Evolutionary conservation across 1,140 invertebrate species (phyloP).

Genomic region (Sycobia sp.): DNA sequence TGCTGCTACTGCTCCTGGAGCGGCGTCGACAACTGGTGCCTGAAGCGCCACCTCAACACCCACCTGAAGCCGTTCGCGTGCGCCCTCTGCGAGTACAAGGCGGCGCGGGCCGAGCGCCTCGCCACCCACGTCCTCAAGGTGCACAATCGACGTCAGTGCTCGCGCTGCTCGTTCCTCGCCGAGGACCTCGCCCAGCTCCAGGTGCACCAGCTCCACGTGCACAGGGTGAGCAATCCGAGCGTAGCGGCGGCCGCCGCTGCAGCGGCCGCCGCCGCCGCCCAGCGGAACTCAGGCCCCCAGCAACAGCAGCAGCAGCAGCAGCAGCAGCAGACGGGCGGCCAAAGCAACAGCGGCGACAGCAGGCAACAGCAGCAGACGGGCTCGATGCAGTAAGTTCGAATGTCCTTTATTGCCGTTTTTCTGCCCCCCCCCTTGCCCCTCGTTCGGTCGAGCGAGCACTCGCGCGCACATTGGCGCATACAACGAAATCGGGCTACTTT

Average conservation of each 20-base stretch:
- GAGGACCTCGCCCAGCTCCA: constrained; percentile 79
- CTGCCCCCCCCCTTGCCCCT: too few species aligned
- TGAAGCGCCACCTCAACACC: constrained; percentile 89
- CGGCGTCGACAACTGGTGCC: constrained; percentile 91
- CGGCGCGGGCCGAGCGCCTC: constrained; percentile 82
- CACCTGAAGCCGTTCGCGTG: constrained; percentile 90
- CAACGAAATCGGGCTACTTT: too few species aligned
- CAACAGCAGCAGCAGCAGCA: constrained; percentile 29
- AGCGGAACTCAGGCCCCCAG: constrained; percentile 33
- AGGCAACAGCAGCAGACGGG: constrained; percentile 47
- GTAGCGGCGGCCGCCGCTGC: constrained; percentile 36
- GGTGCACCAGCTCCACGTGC: constrained; percentile 70
- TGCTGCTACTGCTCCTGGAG: constrained; percentile 90
- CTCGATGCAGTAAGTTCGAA: constrained; percentile 5
- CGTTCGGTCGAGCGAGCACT: too few species aligned
- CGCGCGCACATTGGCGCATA: too few species aligned
- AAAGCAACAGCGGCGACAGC: constrained; percentile 33
- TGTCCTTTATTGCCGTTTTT: too few species aligned
- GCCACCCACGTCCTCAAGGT: constrained; percentile 89
- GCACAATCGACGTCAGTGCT: constrained; percentile 87
- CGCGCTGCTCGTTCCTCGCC: constrained; percentile 82
- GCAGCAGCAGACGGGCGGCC: background rate
- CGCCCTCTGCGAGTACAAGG: constrained; percentile 88
- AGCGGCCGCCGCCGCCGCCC: constrained; percentile 3
- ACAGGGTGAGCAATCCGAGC: constrained; percentile 53